These are phyloP conservation scores for Cranoglanis bouderius DNA, from an alignment of 2,113 vertebrate genomes.

Conservation along the genomic window DNA sequence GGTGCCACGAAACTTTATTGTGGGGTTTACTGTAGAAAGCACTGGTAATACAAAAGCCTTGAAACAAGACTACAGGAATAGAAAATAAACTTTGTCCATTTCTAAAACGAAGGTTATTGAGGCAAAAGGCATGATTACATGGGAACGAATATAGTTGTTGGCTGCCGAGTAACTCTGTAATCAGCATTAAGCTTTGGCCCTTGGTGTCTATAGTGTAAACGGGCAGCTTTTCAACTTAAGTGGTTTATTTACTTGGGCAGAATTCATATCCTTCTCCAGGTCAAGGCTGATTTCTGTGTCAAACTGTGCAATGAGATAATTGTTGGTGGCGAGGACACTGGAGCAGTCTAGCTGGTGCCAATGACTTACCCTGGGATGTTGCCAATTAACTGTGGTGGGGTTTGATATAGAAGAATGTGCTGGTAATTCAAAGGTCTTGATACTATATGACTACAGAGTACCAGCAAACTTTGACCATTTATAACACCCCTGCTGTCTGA, in stretches of 20 bases:
- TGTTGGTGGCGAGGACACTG: background rate
- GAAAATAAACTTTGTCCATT: no score
- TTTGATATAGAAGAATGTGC: background rate
- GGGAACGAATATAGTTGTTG: background rate
- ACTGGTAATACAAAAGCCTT: background rate
- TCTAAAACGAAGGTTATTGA: background rate
- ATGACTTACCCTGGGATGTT: background rate
- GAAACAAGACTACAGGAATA: background rate
- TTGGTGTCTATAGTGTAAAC: background rate
- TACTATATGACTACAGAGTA: background rate
- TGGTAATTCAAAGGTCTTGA: background rate
- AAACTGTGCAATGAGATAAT: background rate
- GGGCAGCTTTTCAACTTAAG: background rate
- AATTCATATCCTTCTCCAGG: background rate
- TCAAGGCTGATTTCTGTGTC: background rate
- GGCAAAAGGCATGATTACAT: background rate
- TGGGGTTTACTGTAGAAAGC: background rate
- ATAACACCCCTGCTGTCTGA: background rate
- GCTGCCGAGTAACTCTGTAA: background rate
- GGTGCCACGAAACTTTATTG: background rate
- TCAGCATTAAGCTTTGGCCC: background rate
- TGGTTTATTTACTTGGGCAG: constrained; percentile 16
- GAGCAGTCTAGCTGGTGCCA: background rate
- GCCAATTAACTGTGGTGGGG: background rate
- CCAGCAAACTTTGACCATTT: background rate